phyloP scores from a whole-genome alignment of 2,888 invertebrate species.

The Aplocera efformata region DNA sequence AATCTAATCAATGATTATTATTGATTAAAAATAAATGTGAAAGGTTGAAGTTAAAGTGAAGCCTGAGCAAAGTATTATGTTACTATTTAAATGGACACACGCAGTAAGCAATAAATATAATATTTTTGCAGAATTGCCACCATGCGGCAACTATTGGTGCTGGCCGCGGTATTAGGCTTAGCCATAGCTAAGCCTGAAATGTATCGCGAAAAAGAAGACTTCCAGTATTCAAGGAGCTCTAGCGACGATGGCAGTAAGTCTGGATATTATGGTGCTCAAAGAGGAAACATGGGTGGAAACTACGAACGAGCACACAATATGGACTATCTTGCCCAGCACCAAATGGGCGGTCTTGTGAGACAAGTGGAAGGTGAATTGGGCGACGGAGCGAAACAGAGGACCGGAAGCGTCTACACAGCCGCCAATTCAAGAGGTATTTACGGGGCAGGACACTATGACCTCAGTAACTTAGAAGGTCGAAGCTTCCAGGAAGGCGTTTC shows the following conservation, averaged over 20 bases:
- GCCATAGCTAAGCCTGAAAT: constrained; percentile 59
- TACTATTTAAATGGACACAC: too few species aligned
- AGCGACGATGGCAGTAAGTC: constrained; percentile 68
- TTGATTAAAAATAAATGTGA: too few species aligned
- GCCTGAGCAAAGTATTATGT: too few species aligned
- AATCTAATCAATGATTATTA: too few species aligned
- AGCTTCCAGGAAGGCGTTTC: constrained; percentile 59
- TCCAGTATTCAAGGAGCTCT: constrained; percentile 72
- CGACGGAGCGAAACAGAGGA: constrained; percentile 53
- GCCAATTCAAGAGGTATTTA: constrained; percentile 69
- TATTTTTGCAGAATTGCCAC: constrained; percentile 38
- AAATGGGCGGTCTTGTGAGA: constrained; percentile 66
- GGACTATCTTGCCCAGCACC: constrained; percentile 68
- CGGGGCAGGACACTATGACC: constrained; percentile 60
- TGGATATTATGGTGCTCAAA: constrained; percentile 70
- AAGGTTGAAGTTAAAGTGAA: too few species aligned
- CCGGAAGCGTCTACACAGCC: constrained; percentile 63
- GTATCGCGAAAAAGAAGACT: constrained; percentile 74
- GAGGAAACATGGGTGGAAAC: constrained; percentile 77
- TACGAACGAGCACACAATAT: constrained; percentile 74
- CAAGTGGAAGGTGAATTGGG: constrained; percentile 71
- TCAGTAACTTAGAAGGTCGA: constrained; percentile 60
- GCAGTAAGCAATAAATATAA: background rate
- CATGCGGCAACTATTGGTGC: constrained; percentile 56
- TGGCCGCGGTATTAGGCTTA: constrained; percentile 51